Evolutionary conservation across 2,797 vertebrate species (phyloP).

Genomic region (Remorina albescens): DNA sequence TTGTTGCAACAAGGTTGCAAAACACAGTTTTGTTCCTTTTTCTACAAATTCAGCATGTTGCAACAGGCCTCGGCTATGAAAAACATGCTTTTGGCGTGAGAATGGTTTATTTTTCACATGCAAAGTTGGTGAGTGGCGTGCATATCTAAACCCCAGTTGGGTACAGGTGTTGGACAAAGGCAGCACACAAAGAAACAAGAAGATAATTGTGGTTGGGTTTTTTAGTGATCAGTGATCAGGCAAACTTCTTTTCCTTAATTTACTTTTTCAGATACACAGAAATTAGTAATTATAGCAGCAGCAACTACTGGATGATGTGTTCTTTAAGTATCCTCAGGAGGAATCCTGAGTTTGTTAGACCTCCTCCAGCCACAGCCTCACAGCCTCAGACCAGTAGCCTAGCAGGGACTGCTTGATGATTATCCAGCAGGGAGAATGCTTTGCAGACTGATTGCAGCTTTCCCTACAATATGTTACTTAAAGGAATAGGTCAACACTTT

Average conservation of each 20-base stretch:
- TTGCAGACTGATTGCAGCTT: neutral
- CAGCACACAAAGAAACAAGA: neutral
- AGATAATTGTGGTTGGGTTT: constrained; percentile 6
- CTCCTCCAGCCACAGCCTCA: neutral
- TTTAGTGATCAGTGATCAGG: neutral
- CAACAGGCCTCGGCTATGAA: constrained; percentile 12
- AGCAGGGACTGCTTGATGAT: constrained; percentile 3
- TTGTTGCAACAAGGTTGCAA: constrained; percentile 39
- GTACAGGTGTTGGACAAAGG: neutral
- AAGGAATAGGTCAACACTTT: neutral
- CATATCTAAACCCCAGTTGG: neutral
- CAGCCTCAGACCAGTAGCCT: constrained; percentile 10
- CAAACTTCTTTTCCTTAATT: neutral
- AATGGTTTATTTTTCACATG: neutral
- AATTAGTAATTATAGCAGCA: neutral
- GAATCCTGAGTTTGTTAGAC: neutral
- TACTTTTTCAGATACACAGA: neutral
- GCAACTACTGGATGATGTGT: neutral
- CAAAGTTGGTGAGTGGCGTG: neutral
- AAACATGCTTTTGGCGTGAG: constrained; percentile 14
- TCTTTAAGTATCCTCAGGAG: neutral
- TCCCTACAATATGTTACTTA: neutral
- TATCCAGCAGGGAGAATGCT: neutral
- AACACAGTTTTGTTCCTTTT: constrained; percentile 39
- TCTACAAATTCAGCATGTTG: constrained; percentile 22